phyloP scores from a whole-genome alignment of 2,888 invertebrate genomes.

The Priocnemis perturbator region DNA sequence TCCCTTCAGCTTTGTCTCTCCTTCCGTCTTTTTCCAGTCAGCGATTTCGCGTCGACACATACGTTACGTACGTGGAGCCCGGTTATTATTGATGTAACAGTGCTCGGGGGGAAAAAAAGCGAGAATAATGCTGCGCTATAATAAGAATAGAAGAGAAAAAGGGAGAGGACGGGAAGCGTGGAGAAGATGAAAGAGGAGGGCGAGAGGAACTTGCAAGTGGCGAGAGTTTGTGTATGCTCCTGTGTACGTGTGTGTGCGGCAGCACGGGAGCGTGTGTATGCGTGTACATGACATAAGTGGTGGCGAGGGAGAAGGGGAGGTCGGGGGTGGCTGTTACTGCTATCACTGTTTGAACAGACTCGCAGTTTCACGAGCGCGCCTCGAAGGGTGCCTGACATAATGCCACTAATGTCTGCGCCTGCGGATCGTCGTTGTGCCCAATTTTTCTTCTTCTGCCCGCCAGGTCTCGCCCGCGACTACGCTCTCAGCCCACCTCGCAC shows the following conservation, averaged over 20 bases:
- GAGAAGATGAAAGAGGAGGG: slow-evolving; percentile 32
- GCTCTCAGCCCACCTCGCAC: background rate
- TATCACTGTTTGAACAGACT: slow-evolving; percentile 75
- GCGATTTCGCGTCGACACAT: slow-evolving; percentile 41
- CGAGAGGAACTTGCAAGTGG: slow-evolving; percentile 36
- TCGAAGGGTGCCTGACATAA: slow-evolving; percentile 67
- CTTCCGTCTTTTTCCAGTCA: slow-evolving; percentile 11
- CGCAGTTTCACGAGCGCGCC: slow-evolving; percentile 71
- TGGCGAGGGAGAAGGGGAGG: slow-evolving; percentile 29
- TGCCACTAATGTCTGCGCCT: slow-evolving; percentile 67
- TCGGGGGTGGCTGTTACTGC: slow-evolving; percentile 60
- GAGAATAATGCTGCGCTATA: too few relatives aligned
- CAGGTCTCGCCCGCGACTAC: background rate
- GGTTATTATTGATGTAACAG: slow-evolving; percentile 71
- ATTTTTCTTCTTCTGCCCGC: slow-evolving; percentile 21
- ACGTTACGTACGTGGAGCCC: slow-evolving; percentile 47
- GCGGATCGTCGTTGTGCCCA: slow-evolving; percentile 45
- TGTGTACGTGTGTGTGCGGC: slow-evolving; percentile 1
- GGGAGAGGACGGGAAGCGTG: slow-evolving; percentile 32
- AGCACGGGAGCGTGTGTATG: slow-evolving; percentile 16
- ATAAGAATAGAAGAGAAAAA: too few relatives aligned
- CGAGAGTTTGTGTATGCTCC: slow-evolving; percentile 2
- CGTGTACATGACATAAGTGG: slow-evolving; percentile 26
- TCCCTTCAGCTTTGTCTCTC: slow-evolving; percentile 26
- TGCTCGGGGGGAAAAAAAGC: slow-evolving; percentile 41